A percentile compares a stretch with the other conserved stretches of the same genome.
These are phyloP conservation scores for Vulpes ferrilata DNA, from an alignment of 2,113 vertebrate genomes.

Conservation along the genomic window DNA sequence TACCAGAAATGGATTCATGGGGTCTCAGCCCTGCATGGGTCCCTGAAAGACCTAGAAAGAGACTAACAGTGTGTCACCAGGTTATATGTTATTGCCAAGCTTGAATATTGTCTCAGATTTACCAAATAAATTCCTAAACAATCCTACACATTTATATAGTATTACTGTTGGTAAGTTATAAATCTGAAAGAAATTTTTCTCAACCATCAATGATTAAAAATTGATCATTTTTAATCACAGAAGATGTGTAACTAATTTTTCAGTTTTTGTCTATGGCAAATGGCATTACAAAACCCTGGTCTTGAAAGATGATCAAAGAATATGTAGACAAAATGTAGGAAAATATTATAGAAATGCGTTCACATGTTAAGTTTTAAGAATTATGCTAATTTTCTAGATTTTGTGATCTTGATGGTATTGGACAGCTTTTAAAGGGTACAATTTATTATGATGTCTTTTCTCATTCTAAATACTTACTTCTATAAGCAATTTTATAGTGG, in stretches of 20 bases:
- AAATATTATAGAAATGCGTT: slow-evolving; percentile 9
- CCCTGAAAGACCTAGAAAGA: neutral
- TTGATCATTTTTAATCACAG: neutral
- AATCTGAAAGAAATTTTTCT: neutral
- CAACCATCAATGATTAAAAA: neutral
- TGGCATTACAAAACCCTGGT: neutral
- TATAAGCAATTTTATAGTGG: neutral
- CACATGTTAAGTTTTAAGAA: neutral
- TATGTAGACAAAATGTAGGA: neutral
- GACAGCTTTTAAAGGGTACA: neutral
- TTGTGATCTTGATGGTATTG: neutral
- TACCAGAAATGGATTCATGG: neutral
- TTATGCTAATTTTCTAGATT: neutral
- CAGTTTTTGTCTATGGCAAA: neutral
- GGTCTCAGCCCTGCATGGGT: neutral
- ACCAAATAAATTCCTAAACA: neutral
- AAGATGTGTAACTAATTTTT: neutral
- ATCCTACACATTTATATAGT: neutral
- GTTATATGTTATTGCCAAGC: neutral
- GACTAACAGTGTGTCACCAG: neutral
- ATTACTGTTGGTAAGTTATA: neutral
- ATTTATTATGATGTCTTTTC: neutral
- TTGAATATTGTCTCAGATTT: neutral
- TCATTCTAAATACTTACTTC: neutral
- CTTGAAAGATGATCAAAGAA: neutral